A percentile compares a stretch with the other conserved stretches of the same genome.
Evolutionary conservation across 2,888 invertebrate genomes (phyloP).

Genomic region (Melolontha melolontha): DNA sequence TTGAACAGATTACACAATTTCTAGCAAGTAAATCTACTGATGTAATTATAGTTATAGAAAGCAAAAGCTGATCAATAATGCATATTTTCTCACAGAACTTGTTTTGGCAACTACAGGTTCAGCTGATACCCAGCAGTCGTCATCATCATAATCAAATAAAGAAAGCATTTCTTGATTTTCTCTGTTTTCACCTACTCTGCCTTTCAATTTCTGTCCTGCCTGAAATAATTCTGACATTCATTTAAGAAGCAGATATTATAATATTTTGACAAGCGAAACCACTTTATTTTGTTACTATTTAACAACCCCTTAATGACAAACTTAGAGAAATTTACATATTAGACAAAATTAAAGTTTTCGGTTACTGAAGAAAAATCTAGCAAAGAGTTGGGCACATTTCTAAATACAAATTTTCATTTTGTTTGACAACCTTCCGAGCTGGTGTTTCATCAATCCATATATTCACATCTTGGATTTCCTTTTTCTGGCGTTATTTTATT

Average conservation of each 20-base stretch:
- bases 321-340: not conserved
- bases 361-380: too few species aligned
- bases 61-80: not conserved
- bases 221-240: not conserved
- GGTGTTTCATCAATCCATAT: too few species aligned
- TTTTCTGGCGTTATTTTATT: too few species aligned
- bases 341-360: not conserved
- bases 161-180: not conserved
- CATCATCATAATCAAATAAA: constrained; percentile 4
- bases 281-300: not conserved
- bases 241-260: not conserved
- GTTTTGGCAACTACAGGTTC: constrained; percentile 4
- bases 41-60: not conserved
- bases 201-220: not conserved
- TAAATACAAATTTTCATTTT: too few species aligned
- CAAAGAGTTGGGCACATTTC: too few species aligned
- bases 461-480: too few species aligned
- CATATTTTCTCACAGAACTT: constrained; percentile 20
- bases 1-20: constrained; percentile 1
- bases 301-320: not conserved
- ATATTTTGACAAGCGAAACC: not conserved
- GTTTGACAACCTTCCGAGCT: too few species aligned
- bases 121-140: constrained; percentile 7
- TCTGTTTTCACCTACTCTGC: not conserved
- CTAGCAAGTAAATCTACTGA: not conserved